Evolutionary conservation across 2,888 invertebrate genomes (phyloP), one percentile per base, ranked within the genome.

Genomic region (Corbicula japonica): DNA sequence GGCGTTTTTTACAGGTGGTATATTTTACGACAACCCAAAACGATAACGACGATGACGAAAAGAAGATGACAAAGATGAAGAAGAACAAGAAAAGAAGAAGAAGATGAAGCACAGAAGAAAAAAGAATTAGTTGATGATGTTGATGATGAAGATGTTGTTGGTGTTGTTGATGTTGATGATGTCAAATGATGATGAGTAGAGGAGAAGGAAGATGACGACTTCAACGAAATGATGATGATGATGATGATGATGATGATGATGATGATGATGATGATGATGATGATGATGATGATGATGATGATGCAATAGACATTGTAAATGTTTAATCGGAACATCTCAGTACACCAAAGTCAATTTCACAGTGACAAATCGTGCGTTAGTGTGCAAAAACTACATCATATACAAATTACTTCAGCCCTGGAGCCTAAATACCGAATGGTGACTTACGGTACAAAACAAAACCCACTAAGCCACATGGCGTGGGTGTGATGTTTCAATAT

Each of bases 61-160:
- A n/a, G n/a, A n/a, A 34, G 35, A 32, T 56, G 32, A 34, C 21
- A 56, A 26, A 30, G 12, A 52, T 30, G 32, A 52, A 52, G 52
- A 30, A 52, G 30, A 18, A 52, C 28, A 12, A 30, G 26, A 12
- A 10, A 8, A 4, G 28, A 32, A 32, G 15, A 52, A 28, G 26
- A 52, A 23, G 28, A 32, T 6, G 30, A 26, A 21, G 30, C 52
- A n/a, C 18, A n/a, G 12, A 52, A 23, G 30, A 52, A 30, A 28
- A 8, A 3, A 1, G 18, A 18, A 15, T 12, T 52, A 30, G 52
- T 52, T 28, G 1, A 21, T 15, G 1, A 26, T 26, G 26, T 28
- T 26, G 4, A 26, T 1, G 2, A 8, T 23, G 32, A 54, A 5
- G 12, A 44, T 26, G 10, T 2, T 61, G 28, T 41, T 21, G 44